phyloP scores from a whole-genome alignment of 2,797 vertebrate species.

The Mus minutoides region DNA sequence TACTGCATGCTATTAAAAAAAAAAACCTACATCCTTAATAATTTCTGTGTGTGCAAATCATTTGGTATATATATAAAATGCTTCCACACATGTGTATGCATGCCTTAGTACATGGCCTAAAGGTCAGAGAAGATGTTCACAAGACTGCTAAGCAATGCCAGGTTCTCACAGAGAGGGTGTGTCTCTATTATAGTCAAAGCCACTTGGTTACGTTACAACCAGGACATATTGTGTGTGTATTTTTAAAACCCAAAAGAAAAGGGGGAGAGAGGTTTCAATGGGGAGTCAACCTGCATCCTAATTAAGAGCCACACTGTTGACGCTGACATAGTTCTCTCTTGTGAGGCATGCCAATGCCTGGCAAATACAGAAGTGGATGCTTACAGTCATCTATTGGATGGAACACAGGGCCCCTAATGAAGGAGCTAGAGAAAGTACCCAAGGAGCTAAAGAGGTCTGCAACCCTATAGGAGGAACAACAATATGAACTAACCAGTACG shows the following conservation, averaged over 20 bases:
- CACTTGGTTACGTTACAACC: not conserved
- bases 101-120: not conserved
- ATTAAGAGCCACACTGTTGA: not conserved
- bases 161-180: not conserved
- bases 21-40: not conserved
- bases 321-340: too few relatives aligned
- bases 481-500: too few relatives aligned
- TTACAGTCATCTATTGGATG: too few relatives aligned
- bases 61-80: not conserved
- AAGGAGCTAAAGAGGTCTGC: too few relatives aligned
- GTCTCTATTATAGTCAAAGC: not conserved
- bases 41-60: not conserved
- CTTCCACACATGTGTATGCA: not conserved
- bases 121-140: not conserved
- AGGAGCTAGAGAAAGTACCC: too few relatives aligned
- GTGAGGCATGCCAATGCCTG: too few relatives aligned
- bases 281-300: not conserved
- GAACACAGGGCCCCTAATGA: too few relatives aligned
- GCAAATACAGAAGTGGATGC: too few relatives aligned
- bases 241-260: conserved; percentile 18
- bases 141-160: not conserved
- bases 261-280: not conserved
- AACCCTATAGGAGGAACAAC: too few relatives aligned
- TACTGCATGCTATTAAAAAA: not conserved
- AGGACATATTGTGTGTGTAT: not conserved